phyloP scores from a whole-genome alignment of 1,140 invertebrate genomes.

The Drosophila tristis region DNA sequence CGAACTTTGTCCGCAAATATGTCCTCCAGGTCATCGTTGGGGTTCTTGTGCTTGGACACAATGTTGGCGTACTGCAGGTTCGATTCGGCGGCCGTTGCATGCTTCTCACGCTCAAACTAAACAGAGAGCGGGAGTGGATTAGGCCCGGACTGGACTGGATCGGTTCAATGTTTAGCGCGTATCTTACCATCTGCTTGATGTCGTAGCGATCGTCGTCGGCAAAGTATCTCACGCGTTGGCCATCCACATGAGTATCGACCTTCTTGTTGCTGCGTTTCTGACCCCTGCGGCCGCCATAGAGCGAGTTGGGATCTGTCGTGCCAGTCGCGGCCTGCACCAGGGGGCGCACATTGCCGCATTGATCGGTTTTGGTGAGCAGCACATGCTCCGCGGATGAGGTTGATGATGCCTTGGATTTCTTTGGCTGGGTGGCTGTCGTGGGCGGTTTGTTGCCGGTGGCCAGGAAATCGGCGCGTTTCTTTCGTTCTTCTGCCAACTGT shows the following conservation, averaged over 20 bases:
- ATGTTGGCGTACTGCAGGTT: constrained; percentile 92
- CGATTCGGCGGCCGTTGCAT: constrained; percentile 91
- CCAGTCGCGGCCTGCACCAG: constrained; percentile 64
- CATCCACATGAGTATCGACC: constrained; percentile 90
- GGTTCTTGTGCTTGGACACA: constrained; percentile 88
- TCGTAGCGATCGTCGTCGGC: constrained; percentile 95
- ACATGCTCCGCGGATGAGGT: constrained; percentile 84
- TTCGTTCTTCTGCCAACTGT: constrained; percentile 90
- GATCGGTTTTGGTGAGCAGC: constrained; percentile 89
- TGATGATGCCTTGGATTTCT: constrained; percentile 1
- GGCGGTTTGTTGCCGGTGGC: constrained; percentile 16
- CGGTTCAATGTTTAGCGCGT: constrained; percentile 1
- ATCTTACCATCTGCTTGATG: constrained; percentile 92
- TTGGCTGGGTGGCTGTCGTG: not conserved
- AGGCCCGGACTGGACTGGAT: not conserved
- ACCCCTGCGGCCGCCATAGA: constrained; percentile 78
- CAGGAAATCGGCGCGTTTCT: constrained; percentile 84
- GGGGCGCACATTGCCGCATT: constrained; percentile 87
- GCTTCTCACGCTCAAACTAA: constrained; percentile 95
- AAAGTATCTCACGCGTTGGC: constrained; percentile 93
- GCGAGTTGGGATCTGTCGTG: constrained; percentile 38
- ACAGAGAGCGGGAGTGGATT: not conserved
- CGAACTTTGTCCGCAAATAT: constrained; percentile 88
- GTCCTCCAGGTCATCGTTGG: constrained; percentile 93
- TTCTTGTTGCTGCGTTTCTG: constrained; percentile 86